A percentile compares a stretch with the other conserved stretches of the same genome.
Conservation (phyloP, 2,113 vertebrate genomes). For the Electrona antarctica region DNA sequence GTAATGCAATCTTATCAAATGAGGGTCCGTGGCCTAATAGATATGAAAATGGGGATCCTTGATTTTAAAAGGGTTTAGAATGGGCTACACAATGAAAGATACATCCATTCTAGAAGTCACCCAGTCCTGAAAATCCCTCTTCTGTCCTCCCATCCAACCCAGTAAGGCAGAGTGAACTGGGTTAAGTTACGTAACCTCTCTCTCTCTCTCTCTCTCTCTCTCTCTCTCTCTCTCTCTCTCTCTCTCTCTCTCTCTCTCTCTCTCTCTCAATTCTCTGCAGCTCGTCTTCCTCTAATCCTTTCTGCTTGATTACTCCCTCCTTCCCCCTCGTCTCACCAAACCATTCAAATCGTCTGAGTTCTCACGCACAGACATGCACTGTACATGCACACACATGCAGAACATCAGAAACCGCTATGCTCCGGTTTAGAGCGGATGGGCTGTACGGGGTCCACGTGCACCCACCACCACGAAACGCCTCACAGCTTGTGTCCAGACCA, state of each 20-base stretch:
- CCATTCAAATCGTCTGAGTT: conserved; percentile 57
- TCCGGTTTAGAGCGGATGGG: conserved; percentile 69
- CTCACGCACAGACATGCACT: conserved; percentile 42
- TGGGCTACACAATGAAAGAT: background rate
- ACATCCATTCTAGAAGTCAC: conserved; percentile 36
- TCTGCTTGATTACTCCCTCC: conserved; percentile 76
- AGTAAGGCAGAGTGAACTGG: conserved; percentile 62
- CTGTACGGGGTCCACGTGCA: background rate
- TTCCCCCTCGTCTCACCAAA: conserved; percentile 53
- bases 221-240: too few relatives aligned
- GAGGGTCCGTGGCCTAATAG: too few relatives aligned
- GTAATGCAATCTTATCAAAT: too few relatives aligned
- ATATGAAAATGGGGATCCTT: too few relatives aligned
- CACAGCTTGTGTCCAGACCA: background rate
- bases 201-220: conserved; percentile 35
- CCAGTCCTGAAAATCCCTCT: conserved; percentile 25
- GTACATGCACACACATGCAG: conserved; percentile 23
- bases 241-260: too few relatives aligned
- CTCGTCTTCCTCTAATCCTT: conserved; percentile 78
- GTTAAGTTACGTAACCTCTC: conserved; percentile 75
- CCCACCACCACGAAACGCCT: background rate
- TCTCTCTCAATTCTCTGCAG: conserved; percentile 67
- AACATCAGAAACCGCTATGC: conserved; percentile 47
- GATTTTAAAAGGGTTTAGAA: too few relatives aligned
- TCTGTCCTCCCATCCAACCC: conserved; percentile 34